These are phyloP conservation scores for Clarias batrachus DNA, from an alignment of 2,113 vertebrate genomes.

Conservation along the genomic window DNA sequence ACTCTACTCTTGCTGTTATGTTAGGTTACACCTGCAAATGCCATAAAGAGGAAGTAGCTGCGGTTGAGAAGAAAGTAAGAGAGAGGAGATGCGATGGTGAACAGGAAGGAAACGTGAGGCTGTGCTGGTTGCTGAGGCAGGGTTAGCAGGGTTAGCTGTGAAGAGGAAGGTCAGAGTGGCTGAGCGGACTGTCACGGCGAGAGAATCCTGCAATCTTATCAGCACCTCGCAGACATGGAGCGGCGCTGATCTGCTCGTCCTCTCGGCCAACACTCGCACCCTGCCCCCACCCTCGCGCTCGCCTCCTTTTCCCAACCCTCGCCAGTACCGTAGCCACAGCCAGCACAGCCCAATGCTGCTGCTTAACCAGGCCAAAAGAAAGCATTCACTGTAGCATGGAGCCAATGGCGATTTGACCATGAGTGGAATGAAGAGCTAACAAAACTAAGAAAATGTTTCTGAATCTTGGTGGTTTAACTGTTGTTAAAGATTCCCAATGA, in stretches of 20 bases:
- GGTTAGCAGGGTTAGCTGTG: slow-evolving; percentile 38
- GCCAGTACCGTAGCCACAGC: slow-evolving; percentile 48
- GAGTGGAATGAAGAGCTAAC: background rate
- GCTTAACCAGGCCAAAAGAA: slow-evolving; percentile 39
- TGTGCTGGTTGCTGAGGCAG: slow-evolving; percentile 36
- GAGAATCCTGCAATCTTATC: slow-evolving; percentile 81
- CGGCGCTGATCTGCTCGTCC: slow-evolving; percentile 75
- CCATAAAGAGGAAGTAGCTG: background rate
- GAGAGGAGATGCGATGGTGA: slow-evolving; percentile 35
- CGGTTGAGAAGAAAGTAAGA: slow-evolving; percentile 7
- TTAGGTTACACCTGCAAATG: background rate
- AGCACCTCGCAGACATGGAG: slow-evolving; percentile 75
- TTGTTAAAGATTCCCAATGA: background rate
- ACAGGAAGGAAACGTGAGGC: slow-evolving; percentile 23
- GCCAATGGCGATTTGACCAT: slow-evolving; percentile 31
- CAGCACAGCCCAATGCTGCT: slow-evolving; percentile 38
- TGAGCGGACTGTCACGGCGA: slow-evolving; percentile 75
- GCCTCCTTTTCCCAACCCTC: slow-evolving; percentile 25
- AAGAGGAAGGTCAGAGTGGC: slow-evolving; percentile 59
- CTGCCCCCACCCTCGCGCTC: slow-evolving; percentile 41
- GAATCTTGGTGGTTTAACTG: background rate
- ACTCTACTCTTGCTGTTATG: background rate
- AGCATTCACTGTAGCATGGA: slow-evolving; percentile 20
- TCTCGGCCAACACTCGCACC: slow-evolving; percentile 62
- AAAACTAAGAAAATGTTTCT: background rate